A percentile compares a stretch with the other conserved stretches of the same genome.
These are phyloP conservation scores for Steatocranus sp. DNA, from an alignment of 2,797 vertebrate genomes.

Conservation along the genomic window DNA sequence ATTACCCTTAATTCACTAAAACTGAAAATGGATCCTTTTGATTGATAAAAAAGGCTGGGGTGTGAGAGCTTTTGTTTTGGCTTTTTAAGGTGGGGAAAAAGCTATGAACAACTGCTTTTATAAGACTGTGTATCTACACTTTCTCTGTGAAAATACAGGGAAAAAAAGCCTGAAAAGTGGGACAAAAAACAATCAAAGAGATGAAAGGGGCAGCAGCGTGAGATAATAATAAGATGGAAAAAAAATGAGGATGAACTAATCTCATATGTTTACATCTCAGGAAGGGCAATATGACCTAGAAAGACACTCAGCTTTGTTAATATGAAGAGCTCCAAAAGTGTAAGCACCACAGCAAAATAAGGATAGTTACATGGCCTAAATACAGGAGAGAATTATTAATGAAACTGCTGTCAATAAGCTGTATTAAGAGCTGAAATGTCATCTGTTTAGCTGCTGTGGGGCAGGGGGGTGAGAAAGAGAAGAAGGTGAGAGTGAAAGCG, in stretches of 20 bases:
- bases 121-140: not conserved
- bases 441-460: not conserved
- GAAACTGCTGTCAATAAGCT: conserved; percentile 23
- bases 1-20: not conserved
- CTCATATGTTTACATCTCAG: conserved; percentile 41
- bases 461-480: not conserved
- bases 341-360: conserved; percentile 20
- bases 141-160: not conserved
- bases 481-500: not conserved
- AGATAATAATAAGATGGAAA: conserved; percentile 4
- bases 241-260: conserved; percentile 19
- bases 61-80: not conserved
- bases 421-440: conserved; percentile 3
- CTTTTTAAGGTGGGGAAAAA: not conserved
- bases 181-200: not conserved
- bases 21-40: not conserved
- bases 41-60: not conserved
- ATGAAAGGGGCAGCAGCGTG: not conserved
- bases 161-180: not conserved
- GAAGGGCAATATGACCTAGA: conserved; percentile 49
- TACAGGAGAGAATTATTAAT: conserved; percentile 8
- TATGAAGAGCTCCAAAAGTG: conserved; percentile 30
- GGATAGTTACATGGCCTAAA: conserved; percentile 33
- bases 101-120: not conserved
- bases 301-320: conserved; percentile 29